These are phyloP conservation scores for Proisotoma minuta DNA, from an alignment of 2,888 invertebrate genomes.

Conservation along the genomic window DNA sequence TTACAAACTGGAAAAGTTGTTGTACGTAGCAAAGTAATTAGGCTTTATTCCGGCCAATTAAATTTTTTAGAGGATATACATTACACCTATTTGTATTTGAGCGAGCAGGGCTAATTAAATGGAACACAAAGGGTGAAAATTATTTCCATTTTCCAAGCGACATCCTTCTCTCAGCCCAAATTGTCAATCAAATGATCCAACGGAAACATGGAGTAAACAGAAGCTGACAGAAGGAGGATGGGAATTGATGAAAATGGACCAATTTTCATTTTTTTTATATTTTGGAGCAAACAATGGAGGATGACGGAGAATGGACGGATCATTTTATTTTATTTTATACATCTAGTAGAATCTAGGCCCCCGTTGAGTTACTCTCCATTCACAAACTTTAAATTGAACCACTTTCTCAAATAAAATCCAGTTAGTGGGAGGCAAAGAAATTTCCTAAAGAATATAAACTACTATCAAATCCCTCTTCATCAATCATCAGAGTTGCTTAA, in stretches of 20 bases:
- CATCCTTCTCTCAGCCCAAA: no score
- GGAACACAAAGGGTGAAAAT: no score
- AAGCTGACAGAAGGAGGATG: background rate
- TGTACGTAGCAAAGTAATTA: background rate
- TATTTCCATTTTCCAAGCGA: no score
- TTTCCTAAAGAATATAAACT: no score
- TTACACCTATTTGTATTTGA: no score
- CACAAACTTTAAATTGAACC: background rate
- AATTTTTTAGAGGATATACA: background rate
- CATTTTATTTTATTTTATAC: background rate
- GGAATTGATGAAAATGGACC: background rate
- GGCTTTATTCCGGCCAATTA: constrained; percentile 6
- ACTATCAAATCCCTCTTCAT: no score
- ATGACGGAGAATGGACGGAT: background rate
- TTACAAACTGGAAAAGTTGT: no score
- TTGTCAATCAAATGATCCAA: no score
- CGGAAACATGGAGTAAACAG: background rate
- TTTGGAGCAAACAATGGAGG: background rate
- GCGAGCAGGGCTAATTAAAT: no score
- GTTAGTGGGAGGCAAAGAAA: no score
- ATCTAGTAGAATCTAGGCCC: background rate
- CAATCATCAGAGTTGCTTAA: no score
- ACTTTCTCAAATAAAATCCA: no score
- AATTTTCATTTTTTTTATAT: background rate
- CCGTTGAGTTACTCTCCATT: background rate